These are phyloP conservation scores for Amiota mariae DNA, from an alignment of 2,888 invertebrate genomes.

Conservation along the genomic window DNA sequence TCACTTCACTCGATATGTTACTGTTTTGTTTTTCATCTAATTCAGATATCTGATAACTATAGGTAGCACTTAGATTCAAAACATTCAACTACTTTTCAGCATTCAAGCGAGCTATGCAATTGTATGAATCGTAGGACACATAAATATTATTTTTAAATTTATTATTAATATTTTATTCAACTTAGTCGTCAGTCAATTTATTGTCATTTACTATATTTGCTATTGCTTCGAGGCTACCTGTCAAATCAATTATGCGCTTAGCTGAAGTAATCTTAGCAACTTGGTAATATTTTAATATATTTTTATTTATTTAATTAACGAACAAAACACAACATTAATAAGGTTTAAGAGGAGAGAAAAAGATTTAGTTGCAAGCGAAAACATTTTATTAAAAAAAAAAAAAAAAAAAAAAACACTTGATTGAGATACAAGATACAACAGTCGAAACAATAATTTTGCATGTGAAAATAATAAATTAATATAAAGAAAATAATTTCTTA, in stretches of 20 bases:
- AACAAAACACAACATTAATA: slow-evolving; percentile 18
- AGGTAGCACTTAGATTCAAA: too few relatives aligned
- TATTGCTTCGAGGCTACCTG: neutral
- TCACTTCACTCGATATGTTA: too few relatives aligned
- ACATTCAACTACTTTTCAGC: too few relatives aligned
- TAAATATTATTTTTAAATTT: too few relatives aligned
- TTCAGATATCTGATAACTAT: too few relatives aligned
- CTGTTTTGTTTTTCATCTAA: too few relatives aligned
- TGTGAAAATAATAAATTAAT: neutral
- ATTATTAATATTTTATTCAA: too few relatives aligned
- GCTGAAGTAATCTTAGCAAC: neutral
- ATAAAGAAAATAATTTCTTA: neutral
- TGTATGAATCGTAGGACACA: too few relatives aligned
- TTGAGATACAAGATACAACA: slow-evolving; percentile 6
- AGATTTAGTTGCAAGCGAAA: neutral
- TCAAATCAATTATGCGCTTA: slow-evolving; percentile 20
- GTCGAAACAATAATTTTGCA: neutral
- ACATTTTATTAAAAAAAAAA: slow-evolving; percentile 11
- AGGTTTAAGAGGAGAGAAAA: slow-evolving; percentile 7
- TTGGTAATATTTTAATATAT: neutral
- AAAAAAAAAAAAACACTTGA: slow-evolving; percentile 5
- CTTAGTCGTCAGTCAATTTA: too few relatives aligned
- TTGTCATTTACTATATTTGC: too few relatives aligned
- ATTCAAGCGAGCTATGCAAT: too few relatives aligned
- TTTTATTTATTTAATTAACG: slow-evolving; percentile 9